Base-by-base conservation (phyloP, 2,888 invertebrate genomes). In the Epistrophella euchroma region DNA sequence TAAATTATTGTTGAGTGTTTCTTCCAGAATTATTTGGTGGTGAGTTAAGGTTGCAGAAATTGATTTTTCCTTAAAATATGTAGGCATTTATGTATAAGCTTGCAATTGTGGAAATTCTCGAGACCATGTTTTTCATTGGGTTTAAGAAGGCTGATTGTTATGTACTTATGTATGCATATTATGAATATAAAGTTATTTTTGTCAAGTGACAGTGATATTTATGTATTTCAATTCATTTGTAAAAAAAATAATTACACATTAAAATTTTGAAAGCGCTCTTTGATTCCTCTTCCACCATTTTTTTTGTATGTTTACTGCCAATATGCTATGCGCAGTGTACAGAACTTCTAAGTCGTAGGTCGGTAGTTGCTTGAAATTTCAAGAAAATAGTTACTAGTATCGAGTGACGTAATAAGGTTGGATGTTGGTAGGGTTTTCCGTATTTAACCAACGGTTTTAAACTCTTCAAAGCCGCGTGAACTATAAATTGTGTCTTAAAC, bases 261-360 rank as follows among this genome's bases (percentile, higher is more conserved):
- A 4, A 9, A 60, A 19, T 52, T 13, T 5, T 13, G 6, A 43
- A 72, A 52, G 43, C 22, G 17, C 43, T 68, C 45, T 73, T 60
- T 77, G 72, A 64, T 73, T 73, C 50, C 50, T 17, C 22, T 43
- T 83, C 55, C 62, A 68, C 78, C 78, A 83, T 78, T 78, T 78
- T 78, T 78, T 78, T 83, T 73, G 43, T 43, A 52, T 78, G 83
- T 50, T 4, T 28, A 28, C 25, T n/a, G 11, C 32, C 32, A 32
- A 43, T 43, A 50, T 13, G 15, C 64, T 58, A 79, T 84, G 79
- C 84, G 84, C 84, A 84, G 84, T 79, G 75, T 79, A 78, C 15
- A 50, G 4, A 47, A 19, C 17, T 17, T 45, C 4, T 4, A 3
- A 47, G 22, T 50, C 19, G 47, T 50, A 52, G 25, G 25, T 15